Percentiles rank a stretch among this genome's conserved stretches.
Conservation (phyloP, 1,140 invertebrate species). For the Zaprionus capensis region DNA sequence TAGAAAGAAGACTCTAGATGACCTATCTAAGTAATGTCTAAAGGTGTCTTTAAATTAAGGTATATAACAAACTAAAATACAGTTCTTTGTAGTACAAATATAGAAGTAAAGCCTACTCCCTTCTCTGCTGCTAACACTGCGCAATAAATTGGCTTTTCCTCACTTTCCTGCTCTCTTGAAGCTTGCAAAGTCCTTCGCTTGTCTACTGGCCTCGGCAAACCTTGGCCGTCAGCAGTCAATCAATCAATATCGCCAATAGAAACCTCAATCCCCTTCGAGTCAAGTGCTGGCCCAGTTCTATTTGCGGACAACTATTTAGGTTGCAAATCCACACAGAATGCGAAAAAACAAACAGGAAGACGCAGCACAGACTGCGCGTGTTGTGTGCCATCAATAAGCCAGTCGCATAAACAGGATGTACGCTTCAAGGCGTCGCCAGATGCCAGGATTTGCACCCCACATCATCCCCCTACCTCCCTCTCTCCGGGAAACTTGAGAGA, state of each 20-base stretch:
- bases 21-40: too few relatives aligned
- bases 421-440: constrained; percentile 59
- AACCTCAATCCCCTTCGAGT: constrained; percentile 45
- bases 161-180: neutral
- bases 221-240: constrained; percentile 47
- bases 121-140: neutral
- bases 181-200: neutral
- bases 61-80: neutral
- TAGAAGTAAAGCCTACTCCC: neutral
- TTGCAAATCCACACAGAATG: constrained; percentile 67
- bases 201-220: neutral
- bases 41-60: neutral
- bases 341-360: constrained; percentile 22
- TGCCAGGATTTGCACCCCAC: constrained; percentile 48
- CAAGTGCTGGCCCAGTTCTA: constrained; percentile 62
- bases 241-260: constrained; percentile 62
- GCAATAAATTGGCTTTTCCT: neutral
- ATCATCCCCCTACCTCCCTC: neutral
- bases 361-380: constrained; percentile 17
- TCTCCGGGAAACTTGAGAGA: constrained; percentile 13
- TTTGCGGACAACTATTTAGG: constrained; percentile 67
- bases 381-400: constrained; percentile 74
- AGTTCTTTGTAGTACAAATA: neutral
- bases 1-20: too few relatives aligned
- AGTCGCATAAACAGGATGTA: constrained; percentile 79